Evolutionary conservation across 2,888 invertebrate species (phyloP).

Genomic region (Drosophila parthenogenetica): DNA sequence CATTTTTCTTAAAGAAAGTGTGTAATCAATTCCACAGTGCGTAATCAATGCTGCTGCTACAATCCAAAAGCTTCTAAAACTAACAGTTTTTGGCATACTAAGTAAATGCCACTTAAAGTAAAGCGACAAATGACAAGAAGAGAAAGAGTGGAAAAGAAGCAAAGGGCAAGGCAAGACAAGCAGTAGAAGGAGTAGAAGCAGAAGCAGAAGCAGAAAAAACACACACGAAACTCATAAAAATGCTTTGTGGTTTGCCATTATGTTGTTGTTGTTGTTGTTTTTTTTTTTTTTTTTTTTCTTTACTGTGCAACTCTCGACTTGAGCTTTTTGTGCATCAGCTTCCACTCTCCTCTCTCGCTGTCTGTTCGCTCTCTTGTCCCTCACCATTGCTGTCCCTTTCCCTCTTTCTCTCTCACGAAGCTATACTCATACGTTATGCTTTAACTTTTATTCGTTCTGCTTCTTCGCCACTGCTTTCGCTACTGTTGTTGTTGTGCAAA

Average conservation of each 20-base stretch:
- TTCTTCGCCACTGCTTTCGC: constrained; percentile 2
- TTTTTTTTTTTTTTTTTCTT: constrained; percentile 16
- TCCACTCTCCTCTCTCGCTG: not conserved
- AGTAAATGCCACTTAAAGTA: constrained; percentile 52
- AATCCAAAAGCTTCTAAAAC: too few species aligned
- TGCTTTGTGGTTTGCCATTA: constrained; percentile 77
- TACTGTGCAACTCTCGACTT: constrained; percentile 46
- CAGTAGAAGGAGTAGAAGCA: constrained; percentile 19
- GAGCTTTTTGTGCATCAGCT: constrained; percentile 47
- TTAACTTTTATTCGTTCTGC: constrained; percentile 32
- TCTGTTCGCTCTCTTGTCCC: not conserved
- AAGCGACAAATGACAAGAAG: constrained; percentile 1
- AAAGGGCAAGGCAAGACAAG: constrained; percentile 1
- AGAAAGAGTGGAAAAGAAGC: not conserved
- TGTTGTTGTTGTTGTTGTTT: too few species aligned
- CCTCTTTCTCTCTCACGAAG: not conserved
- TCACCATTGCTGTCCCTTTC: not conserved
- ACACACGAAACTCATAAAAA: constrained; percentile 72
- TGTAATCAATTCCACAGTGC: too few species aligned
- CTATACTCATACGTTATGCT: constrained; percentile 40
- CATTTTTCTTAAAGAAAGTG: too few species aligned
- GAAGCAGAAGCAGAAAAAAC: constrained; percentile 27
- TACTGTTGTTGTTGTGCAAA: constrained; percentile 48
- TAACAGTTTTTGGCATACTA: constrained; percentile 33
- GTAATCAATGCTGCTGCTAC: too few species aligned